A percentile compares a stretch with the other conserved stretches of the same genome.
Conservation (phyloP, 1,140 invertebrate species). For the Pogonomyrmex barbatus region DNA sequence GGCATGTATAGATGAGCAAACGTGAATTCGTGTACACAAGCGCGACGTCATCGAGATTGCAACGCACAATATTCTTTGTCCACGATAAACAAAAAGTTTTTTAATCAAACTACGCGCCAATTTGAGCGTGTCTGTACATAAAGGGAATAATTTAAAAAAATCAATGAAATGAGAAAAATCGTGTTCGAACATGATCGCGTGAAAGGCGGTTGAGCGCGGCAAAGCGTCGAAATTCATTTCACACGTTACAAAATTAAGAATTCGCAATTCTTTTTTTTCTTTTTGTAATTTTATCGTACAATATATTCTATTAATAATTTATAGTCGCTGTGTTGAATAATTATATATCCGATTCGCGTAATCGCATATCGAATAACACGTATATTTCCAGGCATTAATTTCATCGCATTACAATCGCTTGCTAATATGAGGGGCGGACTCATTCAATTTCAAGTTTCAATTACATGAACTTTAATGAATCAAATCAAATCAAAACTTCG, state of each 20-base stretch:
- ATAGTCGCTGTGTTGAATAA: slow-evolving; percentile 43
- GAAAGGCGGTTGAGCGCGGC: neutral
- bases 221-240: neutral
- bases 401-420: slow-evolving; percentile 47
- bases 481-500: slow-evolving; percentile 43
- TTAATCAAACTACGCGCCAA: slow-evolving; percentile 21
- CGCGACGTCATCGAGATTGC: slow-evolving; percentile 20
- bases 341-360: slow-evolving; percentile 56
- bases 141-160: slow-evolving; percentile 40
- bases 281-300: neutral
- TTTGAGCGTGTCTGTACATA: slow-evolving; percentile 2
- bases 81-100: slow-evolving; percentile 29
- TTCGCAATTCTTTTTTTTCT: neutral
- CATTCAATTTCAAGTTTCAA: slow-evolving; percentile 61
- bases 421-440: slow-evolving; percentile 27
- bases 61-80: slow-evolving; percentile 29
- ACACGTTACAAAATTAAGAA: slow-evolving; percentile 7
- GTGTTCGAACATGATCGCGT: neutral
- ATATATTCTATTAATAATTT: slow-evolving; percentile 53
- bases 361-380: slow-evolving; percentile 61
- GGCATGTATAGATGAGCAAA: neutral
- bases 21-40: neutral
- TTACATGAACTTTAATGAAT: slow-evolving; percentile 55
- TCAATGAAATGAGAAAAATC: slow-evolving; percentile 27
- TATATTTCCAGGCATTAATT: slow-evolving; percentile 52